A percentile compares a stretch with the other conserved stretches of the same genome.
These are phyloP conservation scores for Rhimphoctona megacephalus DNA, from an alignment of 2,888 invertebrate genomes.

Conservation along the genomic window DNA sequence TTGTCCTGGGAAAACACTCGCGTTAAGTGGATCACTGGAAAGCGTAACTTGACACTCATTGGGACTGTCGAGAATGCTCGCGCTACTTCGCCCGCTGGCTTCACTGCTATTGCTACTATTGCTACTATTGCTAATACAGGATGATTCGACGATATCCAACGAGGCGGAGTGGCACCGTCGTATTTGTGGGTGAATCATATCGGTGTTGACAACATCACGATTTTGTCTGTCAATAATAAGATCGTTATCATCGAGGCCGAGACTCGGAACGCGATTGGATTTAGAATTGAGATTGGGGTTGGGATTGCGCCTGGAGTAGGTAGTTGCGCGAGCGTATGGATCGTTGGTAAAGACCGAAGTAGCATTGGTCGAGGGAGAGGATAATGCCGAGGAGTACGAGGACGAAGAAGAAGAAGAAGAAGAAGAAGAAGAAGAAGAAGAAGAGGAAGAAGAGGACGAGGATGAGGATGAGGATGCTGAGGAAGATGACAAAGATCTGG, in stretches of 20 bases:
- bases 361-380: conserved; percentile 49
- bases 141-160: conserved; percentile 87
- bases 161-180: conserved; percentile 87
- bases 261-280: conserved; percentile 24
- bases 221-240: conserved; percentile 3
- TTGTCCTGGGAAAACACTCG: conserved; percentile 81
- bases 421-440: conserved; percentile 21
- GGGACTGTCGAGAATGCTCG: conserved; percentile 83
- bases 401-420: conserved; percentile 25
- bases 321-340: conserved; percentile 28
- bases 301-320: conserved; percentile 54
- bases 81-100: conserved; percentile 78
- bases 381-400: conserved; percentile 31
- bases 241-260: conserved; percentile 41
- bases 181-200: conserved; percentile 2
- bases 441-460: conserved; percentile 13
- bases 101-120: conserved; percentile 59
- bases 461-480: conserved; percentile 26
- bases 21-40: conserved; percentile 74
- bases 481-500: conserved; percentile 53
- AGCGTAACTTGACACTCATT: conserved; percentile 80
- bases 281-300: conserved; percentile 46
- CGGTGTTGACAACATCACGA: conserved; percentile 22
- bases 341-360: conserved; percentile 43
- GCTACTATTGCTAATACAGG: conserved; percentile 78